Conservation (phyloP, 2,888 invertebrate genomes). For the Synergus laeviventris region DNA sequence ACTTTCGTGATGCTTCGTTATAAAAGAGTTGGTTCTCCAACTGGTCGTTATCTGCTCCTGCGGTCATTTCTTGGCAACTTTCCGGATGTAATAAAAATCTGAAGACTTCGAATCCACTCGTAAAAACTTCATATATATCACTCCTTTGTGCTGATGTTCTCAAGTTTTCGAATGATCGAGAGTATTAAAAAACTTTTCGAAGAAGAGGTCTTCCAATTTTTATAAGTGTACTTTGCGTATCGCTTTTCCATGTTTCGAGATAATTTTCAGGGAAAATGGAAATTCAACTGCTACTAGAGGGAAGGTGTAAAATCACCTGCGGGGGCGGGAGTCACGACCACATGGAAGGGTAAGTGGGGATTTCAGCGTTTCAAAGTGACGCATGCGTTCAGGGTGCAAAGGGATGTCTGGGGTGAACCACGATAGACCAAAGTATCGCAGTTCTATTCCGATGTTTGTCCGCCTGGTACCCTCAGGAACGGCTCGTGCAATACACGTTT, state of each 20-base stretch:
- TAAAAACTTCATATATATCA: background rate
- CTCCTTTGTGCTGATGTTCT: background rate
- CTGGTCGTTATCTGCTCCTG: conserved; percentile 28
- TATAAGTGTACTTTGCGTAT: background rate
- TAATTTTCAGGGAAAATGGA: background rate
- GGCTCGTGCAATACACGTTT: conserved; percentile 42
- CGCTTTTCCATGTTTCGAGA: background rate
- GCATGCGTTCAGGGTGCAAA: conserved; percentile 67
- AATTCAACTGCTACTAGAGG: conserved; percentile 27
- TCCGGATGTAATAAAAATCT: conserved; percentile 23
- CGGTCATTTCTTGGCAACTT: conserved; percentile 22
- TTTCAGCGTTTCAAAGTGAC: conserved; percentile 69
- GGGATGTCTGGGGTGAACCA: conserved; percentile 67
- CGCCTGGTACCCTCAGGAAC: conserved; percentile 64
- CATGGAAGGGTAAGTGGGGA: conserved; percentile 53
- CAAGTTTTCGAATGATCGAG: background rate
- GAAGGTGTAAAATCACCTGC: conserved; percentile 40
- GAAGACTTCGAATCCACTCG: conserved; percentile 7
- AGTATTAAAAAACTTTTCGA: background rate
- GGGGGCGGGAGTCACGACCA: conserved; percentile 46
- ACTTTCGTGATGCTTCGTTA: conserved; percentile 35
- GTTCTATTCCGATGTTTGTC: conserved; percentile 75
- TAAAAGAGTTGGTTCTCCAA: conserved; percentile 36
- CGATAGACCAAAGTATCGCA: conserved; percentile 66
- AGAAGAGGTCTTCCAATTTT: background rate